Conservation (phyloP, 2,888 invertebrate genomes). For the Macropis europaea region DNA sequence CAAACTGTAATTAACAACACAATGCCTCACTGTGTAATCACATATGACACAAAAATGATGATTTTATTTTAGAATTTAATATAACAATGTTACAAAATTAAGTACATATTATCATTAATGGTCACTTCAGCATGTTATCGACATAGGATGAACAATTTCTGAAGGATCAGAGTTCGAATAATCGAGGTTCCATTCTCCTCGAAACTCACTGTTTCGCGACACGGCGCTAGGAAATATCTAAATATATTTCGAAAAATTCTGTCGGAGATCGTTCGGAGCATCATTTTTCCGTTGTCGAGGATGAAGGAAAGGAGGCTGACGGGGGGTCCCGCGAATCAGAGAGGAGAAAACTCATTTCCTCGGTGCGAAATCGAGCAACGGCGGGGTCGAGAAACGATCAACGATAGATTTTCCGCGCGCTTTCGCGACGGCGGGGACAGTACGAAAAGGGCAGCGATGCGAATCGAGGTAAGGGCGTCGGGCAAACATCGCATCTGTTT, state of each 20-base stretch:
- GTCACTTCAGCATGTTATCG: too few species aligned
- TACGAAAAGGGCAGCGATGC: constrained; percentile 12
- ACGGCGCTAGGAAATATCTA: too few species aligned
- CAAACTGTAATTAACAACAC: too few species aligned
- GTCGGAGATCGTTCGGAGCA: background rate
- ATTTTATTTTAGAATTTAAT: too few species aligned
- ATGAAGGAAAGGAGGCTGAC: background rate
- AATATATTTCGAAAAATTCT: background rate
- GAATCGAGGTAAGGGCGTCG: constrained; percentile 35
- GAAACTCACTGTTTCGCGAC: too few species aligned
- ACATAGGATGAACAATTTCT: too few species aligned
- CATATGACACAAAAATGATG: too few species aligned
- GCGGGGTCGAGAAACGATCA: constrained; percentile 67
- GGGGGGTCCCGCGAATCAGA: constrained; percentile 40
- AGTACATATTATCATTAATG: too few species aligned
- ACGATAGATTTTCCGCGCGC: constrained; percentile 65
- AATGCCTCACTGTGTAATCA: too few species aligned
- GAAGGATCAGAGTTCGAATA: too few species aligned
- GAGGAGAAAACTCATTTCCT: constrained; percentile 71
- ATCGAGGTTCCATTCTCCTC: too few species aligned
- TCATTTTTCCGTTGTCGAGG: background rate
- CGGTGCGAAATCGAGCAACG: constrained; percentile 68
- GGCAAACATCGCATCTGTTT: constrained; percentile 54
- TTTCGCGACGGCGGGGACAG: constrained; percentile 39
- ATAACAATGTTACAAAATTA: too few species aligned